Evolutionary conservation across 2,797 vertebrate genomes (phyloP).

Genomic region (Halcyon badia): DNA sequence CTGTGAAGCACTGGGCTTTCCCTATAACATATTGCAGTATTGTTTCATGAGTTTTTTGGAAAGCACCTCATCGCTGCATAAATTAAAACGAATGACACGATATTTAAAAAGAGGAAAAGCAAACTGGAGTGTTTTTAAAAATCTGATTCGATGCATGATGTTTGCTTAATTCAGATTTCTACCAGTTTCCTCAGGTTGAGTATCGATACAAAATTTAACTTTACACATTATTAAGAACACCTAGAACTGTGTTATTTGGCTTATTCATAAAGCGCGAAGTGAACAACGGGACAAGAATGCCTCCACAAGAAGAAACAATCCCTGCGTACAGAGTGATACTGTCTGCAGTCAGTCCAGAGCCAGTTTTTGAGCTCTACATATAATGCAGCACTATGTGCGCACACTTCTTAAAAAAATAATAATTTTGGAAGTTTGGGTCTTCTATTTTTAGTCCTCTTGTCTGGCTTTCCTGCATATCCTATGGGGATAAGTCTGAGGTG

Average conservation of each 20-base stretch:
- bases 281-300: background rate
- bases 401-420: background rate
- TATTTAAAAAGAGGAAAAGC: background rate
- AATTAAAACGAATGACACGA: background rate
- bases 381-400: background rate
- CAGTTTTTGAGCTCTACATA: background rate
- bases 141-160: background rate
- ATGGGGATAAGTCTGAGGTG: background rate
- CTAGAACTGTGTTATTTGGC: background rate
- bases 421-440: background rate
- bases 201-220: background rate
- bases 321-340: background rate
- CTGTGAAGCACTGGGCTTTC: background rate
- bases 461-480: background rate
- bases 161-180: background rate
- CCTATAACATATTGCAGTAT: background rate
- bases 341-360: background rate
- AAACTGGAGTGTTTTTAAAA: background rate
- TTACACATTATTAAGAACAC: background rate
- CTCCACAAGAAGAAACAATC: background rate
- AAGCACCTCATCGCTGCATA: background rate
- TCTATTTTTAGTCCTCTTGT: background rate
- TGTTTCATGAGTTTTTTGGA: background rate
- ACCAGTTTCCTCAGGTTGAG: background rate
- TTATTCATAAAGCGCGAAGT: background rate